Percentiles rank a stretch among this genome's conserved stretches.
Evolutionary conservation across 2,113 vertebrate genomes (phyloP).

Genomic region (Hypocryptadius cinnamomeus): DNA sequence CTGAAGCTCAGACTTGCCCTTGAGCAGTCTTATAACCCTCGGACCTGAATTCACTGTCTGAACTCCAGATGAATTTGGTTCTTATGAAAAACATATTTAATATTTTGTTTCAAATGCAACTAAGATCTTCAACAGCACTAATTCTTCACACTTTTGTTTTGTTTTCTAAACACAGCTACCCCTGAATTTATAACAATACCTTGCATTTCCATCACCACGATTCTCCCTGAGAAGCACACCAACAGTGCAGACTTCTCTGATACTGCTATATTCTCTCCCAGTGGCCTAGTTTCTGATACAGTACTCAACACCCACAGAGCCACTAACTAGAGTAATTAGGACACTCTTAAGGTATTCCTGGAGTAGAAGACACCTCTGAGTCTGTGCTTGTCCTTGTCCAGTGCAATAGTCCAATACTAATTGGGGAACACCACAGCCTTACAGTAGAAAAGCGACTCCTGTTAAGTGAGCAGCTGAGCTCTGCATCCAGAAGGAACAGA

Average conservation of each 20-base stretch:
- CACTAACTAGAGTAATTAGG: neutral
- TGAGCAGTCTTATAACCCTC: neutral
- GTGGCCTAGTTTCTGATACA: neutral
- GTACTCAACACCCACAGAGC: neutral
- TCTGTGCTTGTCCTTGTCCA: neutral
- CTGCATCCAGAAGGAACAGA: neutral
- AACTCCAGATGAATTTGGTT: neutral
- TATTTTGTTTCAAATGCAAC: neutral
- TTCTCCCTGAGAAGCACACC: neutral
- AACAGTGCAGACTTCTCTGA: neutral
- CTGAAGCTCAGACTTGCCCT: neutral
- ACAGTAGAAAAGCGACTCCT: neutral
- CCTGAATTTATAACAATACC: neutral
- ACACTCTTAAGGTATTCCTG: neutral
- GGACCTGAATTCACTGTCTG: neutral
- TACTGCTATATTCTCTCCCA: neutral
- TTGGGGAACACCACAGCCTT: neutral
- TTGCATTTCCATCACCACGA: neutral
- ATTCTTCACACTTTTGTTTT: neutral
- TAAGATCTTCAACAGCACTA: neutral
- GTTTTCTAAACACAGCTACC: neutral
- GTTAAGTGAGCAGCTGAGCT: neutral
- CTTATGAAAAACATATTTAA: neutral
- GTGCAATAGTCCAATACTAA: neutral
- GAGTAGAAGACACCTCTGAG: neutral